Evolutionary conservation across 2,113 vertebrate genomes (phyloP).

Genomic region (Plotosus lineatus): DNA sequence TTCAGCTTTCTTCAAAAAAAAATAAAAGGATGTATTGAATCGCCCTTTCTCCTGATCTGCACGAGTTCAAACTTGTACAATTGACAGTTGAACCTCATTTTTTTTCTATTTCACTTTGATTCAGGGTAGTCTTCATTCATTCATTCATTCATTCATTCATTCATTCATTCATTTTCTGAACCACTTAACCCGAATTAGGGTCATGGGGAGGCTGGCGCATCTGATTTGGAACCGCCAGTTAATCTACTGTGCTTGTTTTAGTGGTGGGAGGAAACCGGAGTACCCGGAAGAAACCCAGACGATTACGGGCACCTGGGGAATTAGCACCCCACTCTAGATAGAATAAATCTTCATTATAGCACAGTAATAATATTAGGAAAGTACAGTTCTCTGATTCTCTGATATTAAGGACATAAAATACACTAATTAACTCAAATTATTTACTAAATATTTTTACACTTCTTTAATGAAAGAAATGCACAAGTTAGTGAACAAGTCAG

Average conservation of each 20-base stretch:
- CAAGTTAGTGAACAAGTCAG: background rate
- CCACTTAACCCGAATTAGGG: no score
- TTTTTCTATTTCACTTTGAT: background rate
- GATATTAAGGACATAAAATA: background rate
- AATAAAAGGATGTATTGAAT: background rate
- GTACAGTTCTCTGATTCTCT: background rate
- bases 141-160: background rate
- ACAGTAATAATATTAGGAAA: background rate
- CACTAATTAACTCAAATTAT: background rate
- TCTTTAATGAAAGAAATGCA: background rate
- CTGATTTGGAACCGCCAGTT: no score
- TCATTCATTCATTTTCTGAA: no score
- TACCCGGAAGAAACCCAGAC: no score
- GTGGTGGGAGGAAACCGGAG: no score
- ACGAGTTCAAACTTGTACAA: background rate
- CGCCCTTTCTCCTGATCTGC: conserved; percentile 4
- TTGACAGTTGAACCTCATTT: background rate
- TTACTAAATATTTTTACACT: background rate
- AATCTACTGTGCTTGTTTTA: no score
- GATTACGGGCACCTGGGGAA: no score
- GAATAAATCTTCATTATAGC: background rate
- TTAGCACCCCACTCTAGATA: background rate
- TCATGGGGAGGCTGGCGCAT: no score
- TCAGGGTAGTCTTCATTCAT: conserved; percentile 30
- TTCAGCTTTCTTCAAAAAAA: background rate